Conservation (phyloP, 2,113 vertebrate genomes). For the Lepisosteus oculatus region DNA sequence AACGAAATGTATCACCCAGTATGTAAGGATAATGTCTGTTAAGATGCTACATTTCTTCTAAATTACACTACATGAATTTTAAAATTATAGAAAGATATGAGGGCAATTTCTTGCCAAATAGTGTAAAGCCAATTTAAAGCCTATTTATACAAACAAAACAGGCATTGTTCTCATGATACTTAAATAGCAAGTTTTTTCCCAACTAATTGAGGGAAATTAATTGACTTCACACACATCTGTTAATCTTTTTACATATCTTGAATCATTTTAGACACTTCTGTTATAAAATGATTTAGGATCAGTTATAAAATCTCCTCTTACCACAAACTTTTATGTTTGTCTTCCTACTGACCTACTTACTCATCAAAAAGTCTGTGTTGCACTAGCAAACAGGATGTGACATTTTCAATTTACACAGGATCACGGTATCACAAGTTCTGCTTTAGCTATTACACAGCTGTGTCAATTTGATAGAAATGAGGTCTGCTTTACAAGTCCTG, state of each 20-base stretch:
- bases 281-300: no score
- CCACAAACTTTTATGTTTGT: no score
- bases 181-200: neutral
- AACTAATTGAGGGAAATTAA: neutral
- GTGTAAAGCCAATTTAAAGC: conserved; percentile 74
- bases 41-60: conserved; percentile 68
- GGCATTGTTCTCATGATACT: neutral
- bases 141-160: neutral
- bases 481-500: no score
- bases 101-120: conserved; percentile 71
- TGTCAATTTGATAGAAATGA: conserved; percentile 29
- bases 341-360: no score
- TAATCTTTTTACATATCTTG: no score
- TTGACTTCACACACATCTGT: no score
- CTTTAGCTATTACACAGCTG: conserved; percentile 53
- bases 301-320: no score
- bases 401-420: no score
- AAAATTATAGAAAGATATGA: conserved; percentile 71
- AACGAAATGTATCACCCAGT: conserved; percentile 67
- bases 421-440: neutral
- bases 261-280: no score
- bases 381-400: no score
- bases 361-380: no score
- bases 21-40: conserved; percentile 65
- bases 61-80: conserved; percentile 74